Evolutionary conservation across 2,797 vertebrate genomes (phyloP).

Genomic region (Simalia tracyae): DNA sequence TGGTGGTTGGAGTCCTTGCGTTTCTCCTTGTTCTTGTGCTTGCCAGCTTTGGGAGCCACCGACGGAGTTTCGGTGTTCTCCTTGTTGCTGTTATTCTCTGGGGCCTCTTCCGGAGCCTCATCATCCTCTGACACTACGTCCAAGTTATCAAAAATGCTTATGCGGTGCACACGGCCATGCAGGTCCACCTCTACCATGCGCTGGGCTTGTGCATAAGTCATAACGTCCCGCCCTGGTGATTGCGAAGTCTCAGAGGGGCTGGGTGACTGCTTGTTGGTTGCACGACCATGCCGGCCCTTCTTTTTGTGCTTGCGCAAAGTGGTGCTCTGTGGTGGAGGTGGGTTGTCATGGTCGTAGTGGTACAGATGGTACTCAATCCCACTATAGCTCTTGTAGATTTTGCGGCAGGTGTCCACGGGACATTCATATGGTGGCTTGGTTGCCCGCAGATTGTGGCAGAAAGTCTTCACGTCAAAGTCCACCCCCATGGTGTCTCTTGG

Average conservation of each 20-base stretch:
- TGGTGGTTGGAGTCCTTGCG: conserved; percentile 87
- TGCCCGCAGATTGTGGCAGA: conserved; percentile 96
- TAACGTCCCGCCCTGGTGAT: conserved; percentile 92
- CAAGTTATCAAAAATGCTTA: conserved; percentile 97
- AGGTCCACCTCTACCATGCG: conserved; percentile 97
- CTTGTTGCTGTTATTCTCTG: conserved; percentile 83
- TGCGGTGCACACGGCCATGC: conserved; percentile 93
- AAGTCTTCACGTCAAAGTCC: conserved; percentile 98
- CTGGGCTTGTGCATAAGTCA: conserved; percentile 98
- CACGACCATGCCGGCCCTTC: conserved; percentile 88
- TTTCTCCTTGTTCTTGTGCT: conserved; percentile 96
- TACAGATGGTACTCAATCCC: conserved; percentile 98
- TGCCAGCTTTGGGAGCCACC: conserved; percentile 89
- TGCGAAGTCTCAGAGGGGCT: conserved; percentile 88
- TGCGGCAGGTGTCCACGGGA: conserved; percentile 93
- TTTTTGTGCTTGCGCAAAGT: conserved; percentile 95
- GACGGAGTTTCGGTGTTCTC: conserved; percentile 86
- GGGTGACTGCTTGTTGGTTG: conserved; percentile 86
- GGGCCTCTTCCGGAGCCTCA: conserved; percentile 74
- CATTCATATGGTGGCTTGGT: conserved; percentile 98
- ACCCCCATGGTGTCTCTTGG: conserved; percentile 83
- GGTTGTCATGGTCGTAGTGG: conserved; percentile 98
- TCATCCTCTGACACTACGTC: conserved; percentile 97
- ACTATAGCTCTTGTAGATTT: conserved; percentile 98
- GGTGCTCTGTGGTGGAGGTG: conserved; percentile 84